phyloP scores from a whole-genome alignment of 2,113 vertebrate species.

The Glaucidium brasilianum region DNA sequence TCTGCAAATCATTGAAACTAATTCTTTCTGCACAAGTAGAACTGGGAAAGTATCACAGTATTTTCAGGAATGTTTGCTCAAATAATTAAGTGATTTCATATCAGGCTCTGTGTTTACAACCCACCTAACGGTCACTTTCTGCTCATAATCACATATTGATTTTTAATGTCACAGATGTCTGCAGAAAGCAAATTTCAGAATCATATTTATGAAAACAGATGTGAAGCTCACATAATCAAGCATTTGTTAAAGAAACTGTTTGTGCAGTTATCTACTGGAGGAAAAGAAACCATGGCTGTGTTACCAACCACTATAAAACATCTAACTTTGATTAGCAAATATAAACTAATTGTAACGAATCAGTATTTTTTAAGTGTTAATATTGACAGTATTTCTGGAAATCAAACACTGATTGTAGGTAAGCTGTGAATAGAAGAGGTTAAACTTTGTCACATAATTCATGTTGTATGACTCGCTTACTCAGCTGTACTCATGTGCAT shows the following conservation, averaged over 20 bases:
- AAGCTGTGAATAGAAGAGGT: neutral
- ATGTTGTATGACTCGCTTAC: neutral
- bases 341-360: neutral
- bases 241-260: neutral
- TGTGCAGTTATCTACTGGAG: neutral
- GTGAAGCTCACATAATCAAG: neutral
- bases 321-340: neutral
- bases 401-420: neutral
- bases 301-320: neutral
- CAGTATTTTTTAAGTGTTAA: neutral
- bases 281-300: neutral
- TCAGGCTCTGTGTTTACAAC: neutral
- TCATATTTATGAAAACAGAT: neutral
- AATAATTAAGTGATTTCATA: neutral
- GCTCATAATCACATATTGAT: neutral
- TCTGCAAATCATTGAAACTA: constrained; percentile 34
- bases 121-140: neutral
- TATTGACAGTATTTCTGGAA: neutral
- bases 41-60: constrained; percentile 46
- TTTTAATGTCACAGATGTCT: neutral
- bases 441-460: neutral
- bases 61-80: constrained; percentile 27
- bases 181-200: constrained; percentile 8
- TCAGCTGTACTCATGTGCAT: neutral
- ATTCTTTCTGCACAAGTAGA: constrained; percentile 39